A percentile compares a stretch with the other conserved stretches of the same genome.
Conservation (phyloP, 2,888 invertebrate species). For the Drosophila falleni region DNA sequence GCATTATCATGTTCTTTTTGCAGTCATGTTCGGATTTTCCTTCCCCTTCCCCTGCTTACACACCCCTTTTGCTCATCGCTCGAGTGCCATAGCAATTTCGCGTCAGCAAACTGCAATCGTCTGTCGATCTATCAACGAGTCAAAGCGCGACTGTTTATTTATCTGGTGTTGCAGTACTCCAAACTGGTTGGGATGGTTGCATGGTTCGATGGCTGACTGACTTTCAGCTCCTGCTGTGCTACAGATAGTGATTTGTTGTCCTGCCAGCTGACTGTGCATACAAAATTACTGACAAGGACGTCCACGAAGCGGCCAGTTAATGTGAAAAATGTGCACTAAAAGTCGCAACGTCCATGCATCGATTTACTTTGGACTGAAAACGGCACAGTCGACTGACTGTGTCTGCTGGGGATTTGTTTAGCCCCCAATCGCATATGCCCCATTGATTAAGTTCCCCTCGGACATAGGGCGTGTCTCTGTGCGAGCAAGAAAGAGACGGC, state of each 20-base stretch:
- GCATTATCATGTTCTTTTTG: constrained; percentile 48
- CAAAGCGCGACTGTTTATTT: constrained; percentile 59
- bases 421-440: constrained; percentile 52
- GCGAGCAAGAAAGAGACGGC: background rate
- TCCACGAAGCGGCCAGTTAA: constrained; percentile 62
- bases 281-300: constrained; percentile 73
- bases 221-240: constrained; percentile 47
- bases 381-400: background rate
- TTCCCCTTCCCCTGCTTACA: background rate
- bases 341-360: constrained; percentile 65
- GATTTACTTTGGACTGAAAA: constrained; percentile 50
- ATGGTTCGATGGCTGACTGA: constrained; percentile 20
- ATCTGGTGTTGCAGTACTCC: constrained; percentile 44
- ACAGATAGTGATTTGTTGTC: constrained; percentile 73
- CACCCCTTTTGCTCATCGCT: background rate
- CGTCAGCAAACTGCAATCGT: constrained; percentile 61
- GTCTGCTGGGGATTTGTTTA: constrained; percentile 45
- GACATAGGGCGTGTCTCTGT: constrained; percentile 17
- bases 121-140: constrained; percentile 70
- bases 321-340: constrained; percentile 77
- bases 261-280: constrained; percentile 72
- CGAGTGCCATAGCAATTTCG: constrained; percentile 46
- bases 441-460: constrained; percentile 66
- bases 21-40: constrained; percentile 11
- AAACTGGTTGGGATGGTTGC: constrained; percentile 12